Conservation (phyloP, 2,113 vertebrate genomes). For the Ochotona princeps region DNA sequence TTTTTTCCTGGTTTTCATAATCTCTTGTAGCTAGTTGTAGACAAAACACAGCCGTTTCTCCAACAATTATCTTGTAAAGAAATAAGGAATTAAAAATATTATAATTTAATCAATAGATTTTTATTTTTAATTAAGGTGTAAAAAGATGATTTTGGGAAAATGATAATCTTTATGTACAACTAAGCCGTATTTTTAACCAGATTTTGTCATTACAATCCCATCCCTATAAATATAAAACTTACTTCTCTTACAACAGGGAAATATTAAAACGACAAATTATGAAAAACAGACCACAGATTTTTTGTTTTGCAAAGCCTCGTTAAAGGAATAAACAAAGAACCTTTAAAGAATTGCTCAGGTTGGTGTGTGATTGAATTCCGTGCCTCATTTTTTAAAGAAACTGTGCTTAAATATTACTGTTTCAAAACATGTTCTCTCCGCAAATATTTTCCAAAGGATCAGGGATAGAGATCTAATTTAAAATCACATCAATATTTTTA, state of each 20-base stretch:
- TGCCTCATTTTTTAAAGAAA: neutral
- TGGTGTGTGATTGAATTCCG: neutral
- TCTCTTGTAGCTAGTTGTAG: constrained; percentile 97
- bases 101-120: constrained; percentile 69
- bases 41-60: constrained; percentile 97
- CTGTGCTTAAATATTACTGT: neutral
- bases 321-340: neutral
- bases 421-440: neutral
- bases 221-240: neutral
- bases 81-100: constrained; percentile 79
- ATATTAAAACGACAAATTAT: neutral
- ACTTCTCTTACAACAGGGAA: constrained; percentile 3
- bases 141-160: constrained; percentile 12
- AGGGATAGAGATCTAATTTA: neutral
- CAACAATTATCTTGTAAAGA: constrained; percentile 93
- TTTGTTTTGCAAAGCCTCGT: neutral
- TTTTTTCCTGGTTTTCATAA: constrained; percentile 97
- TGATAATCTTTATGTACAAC: neutral
- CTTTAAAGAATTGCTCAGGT: neutral
- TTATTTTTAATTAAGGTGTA: constrained; percentile 6
- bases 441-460: neutral
- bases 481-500: constrained; percentile 10
- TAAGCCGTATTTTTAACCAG: neutral
- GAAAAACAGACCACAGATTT: neutral
- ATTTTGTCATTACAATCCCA: neutral